Percentiles rank a stretch among this genome's conserved stretches.
These are phyloP conservation scores for Melieria picta DNA, from an alignment of 2,888 invertebrate species.

Conservation along the genomic window DNA sequence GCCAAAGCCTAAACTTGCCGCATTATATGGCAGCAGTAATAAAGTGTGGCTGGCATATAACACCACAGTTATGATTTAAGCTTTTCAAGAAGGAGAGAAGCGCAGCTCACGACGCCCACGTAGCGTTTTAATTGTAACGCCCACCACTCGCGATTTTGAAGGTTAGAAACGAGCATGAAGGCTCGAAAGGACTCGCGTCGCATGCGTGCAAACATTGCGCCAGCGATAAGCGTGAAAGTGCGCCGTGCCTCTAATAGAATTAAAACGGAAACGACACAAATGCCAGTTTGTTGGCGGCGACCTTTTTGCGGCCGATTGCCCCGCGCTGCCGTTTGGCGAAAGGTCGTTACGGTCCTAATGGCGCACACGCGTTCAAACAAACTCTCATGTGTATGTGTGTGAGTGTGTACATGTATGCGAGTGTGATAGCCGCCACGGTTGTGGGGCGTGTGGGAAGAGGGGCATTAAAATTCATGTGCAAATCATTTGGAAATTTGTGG, in stretches of 20 bases:
- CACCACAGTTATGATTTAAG: slow-evolving; percentile 20
- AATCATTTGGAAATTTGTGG: slow-evolving; percentile 33
- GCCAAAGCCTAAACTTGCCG: slow-evolving; percentile 24
- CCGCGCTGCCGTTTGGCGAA: not conserved
- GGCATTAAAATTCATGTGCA: slow-evolving; percentile 35
- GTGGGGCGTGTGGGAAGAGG: not conserved
- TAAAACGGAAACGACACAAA: slow-evolving; percentile 26
- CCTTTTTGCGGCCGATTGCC: slow-evolving; percentile 1
- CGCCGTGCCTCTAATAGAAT: slow-evolving; percentile 16
- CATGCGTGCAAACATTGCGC: slow-evolving; percentile 27
- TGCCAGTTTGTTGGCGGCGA: slow-evolving; percentile 13
- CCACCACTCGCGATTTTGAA: not conserved
- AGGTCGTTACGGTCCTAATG: not conserved
- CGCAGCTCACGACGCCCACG: not conserved
- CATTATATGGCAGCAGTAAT: slow-evolving; percentile 15
- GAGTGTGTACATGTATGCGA: not conserved
- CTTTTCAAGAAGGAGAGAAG: slow-evolving; percentile 7
- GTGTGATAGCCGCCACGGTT: not conserved
- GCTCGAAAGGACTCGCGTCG: not conserved
- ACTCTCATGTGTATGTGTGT: not conserved
- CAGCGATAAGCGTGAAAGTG: slow-evolving; percentile 31
- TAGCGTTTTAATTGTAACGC: not conserved
- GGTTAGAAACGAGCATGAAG: not conserved
- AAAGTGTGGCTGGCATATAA: slow-evolving; percentile 12
- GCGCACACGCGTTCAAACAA: not conserved